phyloP scores from a whole-genome alignment of 1,140 invertebrate species.

The Spodoptera frugiperda region DNA sequence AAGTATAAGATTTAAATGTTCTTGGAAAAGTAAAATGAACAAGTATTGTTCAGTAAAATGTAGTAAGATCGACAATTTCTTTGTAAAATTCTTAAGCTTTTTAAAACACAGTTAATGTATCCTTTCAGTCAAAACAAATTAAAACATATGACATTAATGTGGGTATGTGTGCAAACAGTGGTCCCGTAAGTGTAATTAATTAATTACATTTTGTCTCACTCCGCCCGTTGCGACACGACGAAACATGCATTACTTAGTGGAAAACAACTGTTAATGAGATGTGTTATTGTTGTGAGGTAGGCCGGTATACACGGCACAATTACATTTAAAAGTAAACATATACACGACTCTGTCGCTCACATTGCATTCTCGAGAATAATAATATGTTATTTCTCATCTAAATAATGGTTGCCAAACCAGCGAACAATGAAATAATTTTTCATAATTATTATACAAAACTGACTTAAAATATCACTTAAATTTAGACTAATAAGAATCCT shows the following conservation, averaged over 20 bases:
- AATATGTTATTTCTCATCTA: too few relatives aligned
- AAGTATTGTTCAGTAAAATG: too few relatives aligned
- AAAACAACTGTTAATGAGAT: conserved; percentile 36
- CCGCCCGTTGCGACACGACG: conserved; percentile 34
- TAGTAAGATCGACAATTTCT: too few relatives aligned
- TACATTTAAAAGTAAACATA: too few relatives aligned
- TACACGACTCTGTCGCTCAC: neutral
- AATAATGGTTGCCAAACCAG: too few relatives aligned
- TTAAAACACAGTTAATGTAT: neutral
- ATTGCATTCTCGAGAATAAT: neutral
- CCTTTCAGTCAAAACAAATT: neutral
- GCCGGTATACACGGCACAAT: too few relatives aligned
- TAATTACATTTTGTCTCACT: conserved; percentile 46
- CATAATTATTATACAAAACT: too few relatives aligned
- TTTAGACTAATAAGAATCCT: too few relatives aligned
- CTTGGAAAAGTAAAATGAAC: too few relatives aligned
- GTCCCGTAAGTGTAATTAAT: conserved; percentile 41
- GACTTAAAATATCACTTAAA: too few relatives aligned
- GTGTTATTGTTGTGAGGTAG: conserved; percentile 20
- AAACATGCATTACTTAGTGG: conserved; percentile 32
- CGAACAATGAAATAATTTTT: too few relatives aligned
- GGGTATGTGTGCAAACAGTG: conserved; percentile 31
- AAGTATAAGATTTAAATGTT: too few relatives aligned
- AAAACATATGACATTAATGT: conserved; percentile 18
- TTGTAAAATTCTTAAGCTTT: neutral